phyloP scores from a whole-genome alignment of 2,113 vertebrate species.

The Atlantisia rogersi region DNA sequence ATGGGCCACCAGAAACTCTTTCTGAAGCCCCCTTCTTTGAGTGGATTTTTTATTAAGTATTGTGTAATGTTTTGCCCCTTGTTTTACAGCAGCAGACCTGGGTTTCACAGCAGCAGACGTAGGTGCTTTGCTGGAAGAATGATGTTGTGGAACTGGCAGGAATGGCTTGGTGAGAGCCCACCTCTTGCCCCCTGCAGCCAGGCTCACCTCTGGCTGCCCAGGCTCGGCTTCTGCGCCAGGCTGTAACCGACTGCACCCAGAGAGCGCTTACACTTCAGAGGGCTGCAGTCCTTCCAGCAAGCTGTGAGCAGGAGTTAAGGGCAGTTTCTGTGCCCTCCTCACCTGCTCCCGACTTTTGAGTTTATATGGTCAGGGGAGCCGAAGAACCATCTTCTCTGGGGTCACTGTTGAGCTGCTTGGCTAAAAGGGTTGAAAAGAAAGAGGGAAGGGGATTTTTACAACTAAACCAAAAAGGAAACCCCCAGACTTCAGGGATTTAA shows the following conservation, averaged over 20 bases:
- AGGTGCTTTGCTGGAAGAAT: neutral
- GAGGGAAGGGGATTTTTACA: neutral
- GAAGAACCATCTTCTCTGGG: neutral
- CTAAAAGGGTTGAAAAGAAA: neutral
- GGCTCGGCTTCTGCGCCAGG: neutral
- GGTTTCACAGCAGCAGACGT: neutral
- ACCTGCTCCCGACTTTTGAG: neutral
- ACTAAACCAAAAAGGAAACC: neutral
- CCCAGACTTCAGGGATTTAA: neutral
- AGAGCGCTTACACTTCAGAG: neutral
- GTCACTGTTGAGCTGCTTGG: neutral
- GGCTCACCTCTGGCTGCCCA: neutral
- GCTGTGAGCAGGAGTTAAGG: neutral
- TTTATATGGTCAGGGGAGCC: neutral
- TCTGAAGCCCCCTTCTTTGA: neutral
- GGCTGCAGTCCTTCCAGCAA: neutral
- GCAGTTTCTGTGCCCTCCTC: neutral
- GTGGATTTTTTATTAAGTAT: too few species aligned
- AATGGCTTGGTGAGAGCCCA: neutral
- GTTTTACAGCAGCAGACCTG: neutral
- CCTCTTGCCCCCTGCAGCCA: neutral
- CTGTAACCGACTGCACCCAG: fast-evolving
- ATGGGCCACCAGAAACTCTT: neutral
- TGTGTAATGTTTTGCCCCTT: neutral
- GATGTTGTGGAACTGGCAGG: neutral